Percentiles rank a stretch among this genome's conserved stretches.
Evolutionary conservation across 2,888 invertebrate genomes (phyloP).

Genomic region (Stegophylla sp.): DNA sequence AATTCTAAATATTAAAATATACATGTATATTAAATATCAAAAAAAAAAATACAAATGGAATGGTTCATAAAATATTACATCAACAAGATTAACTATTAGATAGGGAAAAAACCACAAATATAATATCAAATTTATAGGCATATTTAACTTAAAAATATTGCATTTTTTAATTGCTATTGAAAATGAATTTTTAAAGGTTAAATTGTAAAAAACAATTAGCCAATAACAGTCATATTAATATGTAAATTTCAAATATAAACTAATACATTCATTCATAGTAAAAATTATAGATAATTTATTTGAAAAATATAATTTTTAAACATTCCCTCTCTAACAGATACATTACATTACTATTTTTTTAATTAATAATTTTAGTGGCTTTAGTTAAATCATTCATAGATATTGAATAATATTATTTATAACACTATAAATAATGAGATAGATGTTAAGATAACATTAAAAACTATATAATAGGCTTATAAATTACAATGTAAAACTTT

Average conservation of each 20-base stretch:
- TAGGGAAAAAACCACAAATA: not conserved
- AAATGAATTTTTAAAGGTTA: not conserved
- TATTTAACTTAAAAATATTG: not conserved
- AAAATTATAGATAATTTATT: not conserved
- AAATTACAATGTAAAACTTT: slow-evolving; percentile 5
- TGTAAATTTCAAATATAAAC: not conserved
- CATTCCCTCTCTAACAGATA: not conserved
- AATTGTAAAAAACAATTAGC: slow-evolving; percentile 21
- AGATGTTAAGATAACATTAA: not conserved
- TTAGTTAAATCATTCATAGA: not conserved
- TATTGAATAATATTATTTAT: not conserved
- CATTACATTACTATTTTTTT: not conserved
- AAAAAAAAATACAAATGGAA: slow-evolving; percentile 33
- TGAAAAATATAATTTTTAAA: slow-evolving; percentile 1
- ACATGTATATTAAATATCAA: not conserved
- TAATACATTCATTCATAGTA: slow-evolving; percentile 10
- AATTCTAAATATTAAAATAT: slow-evolving; percentile 1
- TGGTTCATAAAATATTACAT: not conserved
- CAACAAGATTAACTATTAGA: not conserved
- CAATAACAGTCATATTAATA: no score
- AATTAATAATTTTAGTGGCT: not conserved
- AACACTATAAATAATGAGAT: slow-evolving; percentile 37
- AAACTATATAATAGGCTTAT: slow-evolving; percentile 12
- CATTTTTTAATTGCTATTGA: not conserved
- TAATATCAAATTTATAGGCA: not conserved